phyloP scores from a whole-genome alignment of 2,888 invertebrate species.

The Drosophila trichaetosa region DNA sequence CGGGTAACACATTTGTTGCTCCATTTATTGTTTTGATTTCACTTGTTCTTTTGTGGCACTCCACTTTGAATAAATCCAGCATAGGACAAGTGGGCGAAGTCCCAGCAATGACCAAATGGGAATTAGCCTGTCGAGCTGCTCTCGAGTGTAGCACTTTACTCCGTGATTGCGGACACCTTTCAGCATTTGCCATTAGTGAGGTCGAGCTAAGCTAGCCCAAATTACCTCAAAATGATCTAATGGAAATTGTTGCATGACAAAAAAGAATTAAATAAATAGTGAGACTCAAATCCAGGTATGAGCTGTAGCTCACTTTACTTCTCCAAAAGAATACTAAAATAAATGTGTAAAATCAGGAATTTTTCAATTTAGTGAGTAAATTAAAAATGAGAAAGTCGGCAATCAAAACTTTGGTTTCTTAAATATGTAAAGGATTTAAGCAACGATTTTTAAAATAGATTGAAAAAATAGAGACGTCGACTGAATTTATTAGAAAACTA shows the following conservation, averaged over 20 bases:
- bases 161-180: neutral
- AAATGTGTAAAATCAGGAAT: neutral
- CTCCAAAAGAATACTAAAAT: neutral
- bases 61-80: conserved; percentile 10
- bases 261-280: neutral
- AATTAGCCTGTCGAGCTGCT: neutral
- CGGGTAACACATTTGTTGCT: conserved; percentile 46
- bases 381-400: no score
- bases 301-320: neutral
- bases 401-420: neutral
- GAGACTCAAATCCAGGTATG: neutral
- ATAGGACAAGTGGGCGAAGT: conserved; percentile 9
- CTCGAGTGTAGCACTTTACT: neutral
- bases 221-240: conserved; percentile 58
- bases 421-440: neutral
- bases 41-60: conserved; percentile 15
- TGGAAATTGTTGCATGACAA: conserved; percentile 7
- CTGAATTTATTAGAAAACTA: neutral
- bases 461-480: neutral
- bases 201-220: conserved; percentile 43
- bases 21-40: conserved; percentile 54
- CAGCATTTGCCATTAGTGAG: neutral
- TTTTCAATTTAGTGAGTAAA: neutral
- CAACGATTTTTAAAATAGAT: neutral
- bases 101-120: conserved; percentile 12